phyloP scores from a whole-genome alignment of 1,140 invertebrate species.

The Drosophila santomea region DNA sequence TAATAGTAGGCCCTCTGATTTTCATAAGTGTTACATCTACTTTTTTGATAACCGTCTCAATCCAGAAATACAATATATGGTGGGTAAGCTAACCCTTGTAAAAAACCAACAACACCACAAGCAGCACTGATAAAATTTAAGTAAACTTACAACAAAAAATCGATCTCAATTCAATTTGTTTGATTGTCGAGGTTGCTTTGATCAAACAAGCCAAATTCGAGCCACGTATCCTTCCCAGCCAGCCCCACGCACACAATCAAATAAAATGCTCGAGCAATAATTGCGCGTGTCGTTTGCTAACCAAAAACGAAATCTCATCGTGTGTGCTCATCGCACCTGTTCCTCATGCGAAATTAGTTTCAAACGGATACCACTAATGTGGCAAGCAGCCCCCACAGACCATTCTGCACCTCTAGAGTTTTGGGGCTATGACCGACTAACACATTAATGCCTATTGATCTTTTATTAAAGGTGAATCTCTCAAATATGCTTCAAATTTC shows the following conservation, averaged over 20 bases:
- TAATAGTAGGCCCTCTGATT: no score
- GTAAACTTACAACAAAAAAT: constrained; percentile 57
- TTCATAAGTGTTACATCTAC: no score
- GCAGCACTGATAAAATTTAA: not conserved
- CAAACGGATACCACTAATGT: constrained; percentile 73
- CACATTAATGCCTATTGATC: constrained; percentile 75
- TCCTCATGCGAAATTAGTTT: constrained; percentile 78
- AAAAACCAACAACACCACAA: not conserved
- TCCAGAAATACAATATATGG: no score
- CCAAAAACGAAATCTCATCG: constrained; percentile 60
- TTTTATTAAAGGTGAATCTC: constrained; percentile 39
- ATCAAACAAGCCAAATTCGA: constrained; percentile 75
- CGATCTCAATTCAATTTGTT: constrained; percentile 80
- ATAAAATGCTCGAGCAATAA: constrained; percentile 79
- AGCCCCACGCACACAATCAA: constrained; percentile 44
- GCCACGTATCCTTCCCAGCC: constrained; percentile 51
- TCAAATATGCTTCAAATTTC: not conserved
- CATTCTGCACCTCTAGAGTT: not conserved
- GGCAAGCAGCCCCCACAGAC: constrained; percentile 36
- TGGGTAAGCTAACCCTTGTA: not conserved
- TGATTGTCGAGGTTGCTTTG: constrained; percentile 65
- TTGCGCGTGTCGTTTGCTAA: constrained; percentile 77
- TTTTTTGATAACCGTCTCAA: no score
- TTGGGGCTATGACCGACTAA: constrained; percentile 8
- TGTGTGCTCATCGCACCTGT: constrained; percentile 63